Evolutionary conservation across 2,888 invertebrate species (phyloP), one percentile per base, ranked within the genome.

Genomic region (Lordiphosa andalusiaca): DNA sequence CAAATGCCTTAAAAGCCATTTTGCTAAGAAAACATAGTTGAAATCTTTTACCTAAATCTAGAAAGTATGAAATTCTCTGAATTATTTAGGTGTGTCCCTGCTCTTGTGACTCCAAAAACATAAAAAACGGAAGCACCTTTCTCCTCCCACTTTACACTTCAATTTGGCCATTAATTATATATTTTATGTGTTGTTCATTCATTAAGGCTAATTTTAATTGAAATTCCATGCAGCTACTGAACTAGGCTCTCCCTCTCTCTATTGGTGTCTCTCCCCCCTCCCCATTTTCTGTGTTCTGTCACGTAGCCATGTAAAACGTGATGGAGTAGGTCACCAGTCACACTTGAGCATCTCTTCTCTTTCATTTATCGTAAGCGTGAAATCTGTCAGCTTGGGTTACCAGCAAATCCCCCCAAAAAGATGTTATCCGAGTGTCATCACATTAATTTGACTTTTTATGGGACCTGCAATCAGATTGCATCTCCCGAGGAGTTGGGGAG

Each of bases 361-460:
- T 6, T 10, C 6, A 44, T 41, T 49, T 84, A 80, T 80, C 78
- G 42, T 81, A 68, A 67, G 82, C 78, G 67, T 82, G 69, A 80
- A 84, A 80, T 80, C 78, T 81, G 66, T 56, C 77, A 58, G 51
- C 36, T 38, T 50, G 5, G 36, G 47, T 33, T 7, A 16, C 25
- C 35, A 42, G 37, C 44, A 37, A 23, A 23, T 5, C 23, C 23
- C 23, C 23, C 23, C 41, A 42, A 39, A 49, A 7, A 58, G 58
- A 59, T 57, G 36, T 44, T 65, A 52, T 57, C 48, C 57, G 53
- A 53, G 61, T 69, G 76, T 69, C 76, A 74, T 67, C 71, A 73
- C 84, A 87, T 86, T 84, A 86, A 85, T 87, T 84, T 78, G 84
- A 71, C 55, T 75, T 81, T 86, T 86, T 87, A 86, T 87, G 86